phyloP scores from a whole-genome alignment of 2,113 vertebrate genomes.

The Pogona vitticeps region DNA sequence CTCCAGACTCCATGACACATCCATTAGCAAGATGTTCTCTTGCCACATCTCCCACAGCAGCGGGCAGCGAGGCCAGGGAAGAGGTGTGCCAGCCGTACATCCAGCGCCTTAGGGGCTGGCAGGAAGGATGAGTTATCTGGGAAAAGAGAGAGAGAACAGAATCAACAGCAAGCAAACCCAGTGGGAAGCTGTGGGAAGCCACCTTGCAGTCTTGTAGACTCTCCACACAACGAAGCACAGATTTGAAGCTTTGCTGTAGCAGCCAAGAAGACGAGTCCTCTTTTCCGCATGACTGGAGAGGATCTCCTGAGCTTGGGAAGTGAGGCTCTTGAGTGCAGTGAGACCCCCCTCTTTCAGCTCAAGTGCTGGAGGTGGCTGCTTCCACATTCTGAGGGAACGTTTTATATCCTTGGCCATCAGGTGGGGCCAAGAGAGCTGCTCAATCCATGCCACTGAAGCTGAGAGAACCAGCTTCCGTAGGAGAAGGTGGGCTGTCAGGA shows the following conservation, averaged over 20 bases:
- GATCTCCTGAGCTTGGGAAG: constrained; percentile 29
- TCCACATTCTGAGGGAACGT: not conserved
- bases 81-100: constrained; percentile 20
- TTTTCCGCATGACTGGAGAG: constrained; percentile 21
- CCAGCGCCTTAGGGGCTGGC: constrained; percentile 47
- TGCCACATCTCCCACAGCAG: constrained; percentile 54
- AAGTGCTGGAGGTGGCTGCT: not conserved
- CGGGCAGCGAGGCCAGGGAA: constrained; percentile 40
- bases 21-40: constrained; percentile 45
- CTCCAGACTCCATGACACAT: constrained; percentile 22
- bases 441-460: too few relatives aligned
- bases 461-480: too few relatives aligned
- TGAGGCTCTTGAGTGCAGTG: constrained; percentile 9
- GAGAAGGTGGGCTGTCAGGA: too few relatives aligned
- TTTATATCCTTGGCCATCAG: not conserved
- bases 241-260: constrained; percentile 25
- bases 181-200: constrained; percentile 64
- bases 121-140: constrained; percentile 56
- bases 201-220: constrained; percentile 42
- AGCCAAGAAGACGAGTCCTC: constrained; percentile 45
- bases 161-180: constrained; percentile 16
- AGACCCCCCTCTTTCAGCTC: not conserved
- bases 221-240: constrained; percentile 63
- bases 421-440: not conserved
- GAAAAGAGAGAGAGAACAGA: constrained; percentile 29